Conservation (phyloP, 2,888 invertebrate genomes). For the Girardia tigrina region DNA sequence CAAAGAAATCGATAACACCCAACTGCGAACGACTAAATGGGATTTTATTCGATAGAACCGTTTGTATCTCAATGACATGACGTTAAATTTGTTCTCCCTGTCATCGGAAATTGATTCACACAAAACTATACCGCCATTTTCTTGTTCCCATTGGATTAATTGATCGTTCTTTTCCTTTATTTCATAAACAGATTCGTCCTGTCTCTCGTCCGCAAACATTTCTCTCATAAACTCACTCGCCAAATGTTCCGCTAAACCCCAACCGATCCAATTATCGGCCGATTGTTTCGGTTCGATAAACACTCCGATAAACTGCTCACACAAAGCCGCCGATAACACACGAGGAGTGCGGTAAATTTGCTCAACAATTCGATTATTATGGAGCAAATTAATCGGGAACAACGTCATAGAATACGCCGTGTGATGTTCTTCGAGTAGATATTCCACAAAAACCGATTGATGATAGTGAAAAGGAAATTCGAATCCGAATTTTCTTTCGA, state of each 20-base stretch:
- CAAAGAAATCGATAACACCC: background rate
- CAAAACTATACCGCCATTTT: background rate
- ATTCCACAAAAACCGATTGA: background rate
- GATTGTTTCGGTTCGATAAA: background rate
- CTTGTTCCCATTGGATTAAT: background rate
- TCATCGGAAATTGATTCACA: background rate
- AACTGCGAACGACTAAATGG: background rate
- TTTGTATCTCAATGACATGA: background rate
- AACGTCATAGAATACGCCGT: background rate
- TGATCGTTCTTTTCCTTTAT: background rate
- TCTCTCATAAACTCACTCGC: background rate
- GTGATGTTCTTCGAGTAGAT: background rate
- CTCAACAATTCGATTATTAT: background rate
- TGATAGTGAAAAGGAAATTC: background rate
- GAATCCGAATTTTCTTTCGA: background rate
- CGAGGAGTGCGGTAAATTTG: background rate
- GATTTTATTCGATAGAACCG: constrained; percentile 1
- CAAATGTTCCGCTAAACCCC: background rate
- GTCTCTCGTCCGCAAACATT: background rate
- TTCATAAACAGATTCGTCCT: background rate
- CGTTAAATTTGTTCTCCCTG: too few relatives aligned
- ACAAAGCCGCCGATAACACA: background rate
- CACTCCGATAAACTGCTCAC: background rate
- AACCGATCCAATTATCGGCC: background rate
- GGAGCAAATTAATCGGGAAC: background rate